These are phyloP conservation scores for Corythaeola cristata DNA, from an alignment of 2,113 vertebrate species.

Conservation along the genomic window DNA sequence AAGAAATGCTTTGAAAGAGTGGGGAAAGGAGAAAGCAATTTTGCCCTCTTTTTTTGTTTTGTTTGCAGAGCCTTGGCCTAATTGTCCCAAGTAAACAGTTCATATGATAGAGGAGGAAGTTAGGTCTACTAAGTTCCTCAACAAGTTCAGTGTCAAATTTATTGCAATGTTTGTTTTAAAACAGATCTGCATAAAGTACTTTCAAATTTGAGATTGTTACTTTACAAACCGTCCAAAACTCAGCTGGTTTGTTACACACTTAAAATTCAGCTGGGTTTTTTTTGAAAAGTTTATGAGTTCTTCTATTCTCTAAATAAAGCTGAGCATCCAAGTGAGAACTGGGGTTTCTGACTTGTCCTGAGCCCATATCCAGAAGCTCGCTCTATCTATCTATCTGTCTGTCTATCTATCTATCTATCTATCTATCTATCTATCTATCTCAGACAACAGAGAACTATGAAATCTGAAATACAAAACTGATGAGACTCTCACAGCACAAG, in stretches of 20 bases:
- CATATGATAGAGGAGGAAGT: background rate
- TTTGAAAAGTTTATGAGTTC: slow-evolving; percentile 2
- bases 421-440: background rate
- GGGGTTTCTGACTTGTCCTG: background rate
- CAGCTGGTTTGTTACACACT: background rate
- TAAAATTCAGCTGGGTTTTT: background rate
- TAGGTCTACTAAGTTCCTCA: background rate
- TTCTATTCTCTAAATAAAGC: background rate
- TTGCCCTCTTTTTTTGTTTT: background rate
- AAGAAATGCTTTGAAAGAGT: background rate
- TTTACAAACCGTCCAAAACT: background rate
- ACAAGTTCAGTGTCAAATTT: background rate
- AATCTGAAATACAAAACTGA: background rate
- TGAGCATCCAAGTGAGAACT: background rate
- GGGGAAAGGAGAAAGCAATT: background rate
- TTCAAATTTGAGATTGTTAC: background rate
- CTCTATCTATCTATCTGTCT: background rate
- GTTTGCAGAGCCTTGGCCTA: background rate
- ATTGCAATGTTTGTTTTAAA: slow-evolving; percentile 9
- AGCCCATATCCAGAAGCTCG: background rate
- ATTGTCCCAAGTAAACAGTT: background rate
- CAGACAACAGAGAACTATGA: background rate
- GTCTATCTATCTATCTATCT: no score
- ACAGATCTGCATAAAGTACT: background rate
- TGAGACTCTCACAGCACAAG: background rate